Percentiles rank a stretch among this genome's conserved stretches.
phyloP scores from a whole-genome alignment of 2,113 vertebrate species.

The Oreochromis spilurus region DNA sequence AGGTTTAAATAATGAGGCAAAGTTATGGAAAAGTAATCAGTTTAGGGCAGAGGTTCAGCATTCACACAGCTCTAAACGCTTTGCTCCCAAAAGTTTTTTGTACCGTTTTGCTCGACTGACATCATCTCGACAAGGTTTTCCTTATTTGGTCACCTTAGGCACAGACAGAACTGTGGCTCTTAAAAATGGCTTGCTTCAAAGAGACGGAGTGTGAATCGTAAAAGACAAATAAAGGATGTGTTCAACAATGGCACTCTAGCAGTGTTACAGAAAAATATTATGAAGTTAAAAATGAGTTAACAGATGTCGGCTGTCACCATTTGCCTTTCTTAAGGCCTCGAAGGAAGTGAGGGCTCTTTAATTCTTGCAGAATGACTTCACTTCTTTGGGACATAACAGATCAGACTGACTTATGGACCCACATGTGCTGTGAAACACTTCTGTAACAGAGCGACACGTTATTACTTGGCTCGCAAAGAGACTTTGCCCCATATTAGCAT shows the following conservation, averaged over 20 bases:
- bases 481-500: not conserved
- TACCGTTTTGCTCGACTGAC: not conserved
- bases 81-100: not conserved
- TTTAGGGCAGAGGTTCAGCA: not conserved
- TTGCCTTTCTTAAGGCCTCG: not conserved
- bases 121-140: not conserved
- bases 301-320: not conserved
- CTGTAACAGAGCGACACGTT: not conserved
- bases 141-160: not conserved
- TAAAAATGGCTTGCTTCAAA: not conserved
- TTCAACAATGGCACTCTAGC: not conserved
- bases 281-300: not conserved
- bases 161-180: not conserved
- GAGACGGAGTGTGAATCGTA: not conserved
- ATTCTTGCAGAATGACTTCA: not conserved
- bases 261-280: not conserved
- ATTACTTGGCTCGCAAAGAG: not conserved
- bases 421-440: not conserved
- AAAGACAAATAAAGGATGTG: not conserved
- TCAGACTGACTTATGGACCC: not conserved
- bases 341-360: not conserved
- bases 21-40: not conserved
- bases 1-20: not conserved
- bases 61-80: not conserved
- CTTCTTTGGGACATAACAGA: not conserved